A percentile compares a stretch with the other conserved stretches of the same genome.
These are phyloP conservation scores for Sciaenops ocellatus DNA, from an alignment of 2,797 vertebrate species.

Conservation along the genomic window DNA sequence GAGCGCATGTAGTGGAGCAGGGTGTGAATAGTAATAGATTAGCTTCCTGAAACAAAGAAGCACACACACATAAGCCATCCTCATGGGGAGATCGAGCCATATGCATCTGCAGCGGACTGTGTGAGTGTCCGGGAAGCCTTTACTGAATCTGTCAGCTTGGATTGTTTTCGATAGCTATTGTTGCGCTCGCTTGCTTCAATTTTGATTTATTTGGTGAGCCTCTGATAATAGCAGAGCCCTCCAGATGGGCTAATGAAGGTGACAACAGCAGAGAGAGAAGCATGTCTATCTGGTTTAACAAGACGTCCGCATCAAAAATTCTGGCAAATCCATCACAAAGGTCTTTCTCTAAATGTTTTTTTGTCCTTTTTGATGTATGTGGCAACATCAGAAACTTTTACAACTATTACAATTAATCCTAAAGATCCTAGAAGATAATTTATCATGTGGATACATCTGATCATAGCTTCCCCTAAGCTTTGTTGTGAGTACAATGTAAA, in stretches of 20 bases:
- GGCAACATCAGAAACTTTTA: constrained; percentile 10
- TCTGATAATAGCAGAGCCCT: constrained; percentile 52
- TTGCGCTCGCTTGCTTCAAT: constrained; percentile 39
- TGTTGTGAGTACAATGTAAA: background rate
- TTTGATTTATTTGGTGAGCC: constrained; percentile 56
- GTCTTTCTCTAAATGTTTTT: constrained; percentile 3
- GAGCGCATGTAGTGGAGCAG: constrained; percentile 67
- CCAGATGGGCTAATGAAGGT: constrained; percentile 64
- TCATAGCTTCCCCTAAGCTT: background rate
- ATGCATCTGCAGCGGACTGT: constrained; percentile 56
- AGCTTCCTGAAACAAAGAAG: constrained; percentile 72
- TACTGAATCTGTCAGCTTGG: constrained; percentile 58
- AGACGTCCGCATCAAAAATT: constrained; percentile 39
- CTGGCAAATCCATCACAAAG: background rate
- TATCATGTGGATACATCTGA: background rate
- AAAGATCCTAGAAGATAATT: background rate
- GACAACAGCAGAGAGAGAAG: constrained; percentile 46
- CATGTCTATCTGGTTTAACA: constrained; percentile 46
- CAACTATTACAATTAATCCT: constrained; percentile 6
- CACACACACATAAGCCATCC: constrained; percentile 37
- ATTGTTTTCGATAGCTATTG: constrained; percentile 50
- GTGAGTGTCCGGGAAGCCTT: constrained; percentile 54
- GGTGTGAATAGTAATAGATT: constrained; percentile 81
- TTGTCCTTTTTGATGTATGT: background rate
- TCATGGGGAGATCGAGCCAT: constrained; percentile 51